Evolutionary conservation across 92 coral and sea anemone genomes (phyloP).

Genomic region (Epizoanthus ramosus): DNA sequence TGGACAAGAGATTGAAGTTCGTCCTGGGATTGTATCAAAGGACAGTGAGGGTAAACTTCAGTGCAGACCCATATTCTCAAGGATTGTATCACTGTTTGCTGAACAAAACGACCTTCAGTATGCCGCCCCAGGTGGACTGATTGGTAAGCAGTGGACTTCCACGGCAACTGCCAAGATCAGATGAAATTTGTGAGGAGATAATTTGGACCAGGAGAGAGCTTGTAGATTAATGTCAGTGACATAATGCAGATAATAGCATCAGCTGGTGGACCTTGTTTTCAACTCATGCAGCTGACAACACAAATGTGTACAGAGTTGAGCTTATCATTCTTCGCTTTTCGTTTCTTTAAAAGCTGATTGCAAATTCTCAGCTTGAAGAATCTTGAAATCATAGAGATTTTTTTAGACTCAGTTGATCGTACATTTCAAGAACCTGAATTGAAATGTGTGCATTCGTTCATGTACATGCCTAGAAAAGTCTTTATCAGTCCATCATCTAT

Average conservation of each 20-base stretch:
- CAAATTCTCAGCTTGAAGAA: neutral
- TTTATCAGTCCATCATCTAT: no score
- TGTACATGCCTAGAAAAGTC: no score
- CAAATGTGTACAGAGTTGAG: no score
- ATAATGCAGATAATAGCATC: no score
- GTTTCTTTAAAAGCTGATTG: neutral
- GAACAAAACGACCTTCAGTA: conserved; percentile 98
- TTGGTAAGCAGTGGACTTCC: conserved; percentile 62
- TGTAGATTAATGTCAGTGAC: neutral
- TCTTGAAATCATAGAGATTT: neutral
- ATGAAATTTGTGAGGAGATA: neutral
- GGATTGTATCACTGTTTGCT: conserved; percentile 94
- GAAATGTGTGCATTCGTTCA: no score
- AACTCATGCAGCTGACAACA: no score
- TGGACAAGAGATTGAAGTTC: conserved; percentile 96
- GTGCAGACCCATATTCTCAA: conserved; percentile 93
- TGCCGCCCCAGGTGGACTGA: conserved; percentile 97
- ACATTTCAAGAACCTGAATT: no score
- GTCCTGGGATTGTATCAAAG: conserved; percentile 98
- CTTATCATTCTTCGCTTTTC: neutral
- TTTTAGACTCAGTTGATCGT: no score
- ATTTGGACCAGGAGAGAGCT: neutral
- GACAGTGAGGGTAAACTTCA: conserved; percentile 96
- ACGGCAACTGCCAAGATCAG: neutral
- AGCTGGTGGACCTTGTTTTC: no score